phyloP scores from a whole-genome alignment of 2,797 vertebrate genomes.

The Sebastiscus tertius region DNA sequence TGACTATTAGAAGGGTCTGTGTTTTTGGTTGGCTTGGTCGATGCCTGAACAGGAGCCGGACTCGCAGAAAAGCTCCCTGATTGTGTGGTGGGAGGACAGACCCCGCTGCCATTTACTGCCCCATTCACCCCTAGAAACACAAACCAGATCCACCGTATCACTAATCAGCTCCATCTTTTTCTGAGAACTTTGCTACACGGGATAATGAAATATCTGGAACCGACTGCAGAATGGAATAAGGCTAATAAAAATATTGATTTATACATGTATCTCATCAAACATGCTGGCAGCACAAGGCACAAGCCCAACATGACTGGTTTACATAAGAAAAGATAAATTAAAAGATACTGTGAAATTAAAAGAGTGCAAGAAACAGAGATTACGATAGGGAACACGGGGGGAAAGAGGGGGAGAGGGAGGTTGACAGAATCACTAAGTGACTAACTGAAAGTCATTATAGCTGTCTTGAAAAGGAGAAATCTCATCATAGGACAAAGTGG shows the following conservation, averaged over 20 bases:
- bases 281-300: constrained; percentile 54
- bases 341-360: constrained; percentile 79
- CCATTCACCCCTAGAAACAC: constrained; percentile 89
- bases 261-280: constrained; percentile 74
- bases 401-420: constrained; percentile 30
- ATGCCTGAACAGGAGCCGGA: constrained; percentile 79
- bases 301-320: constrained; percentile 72
- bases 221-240: constrained; percentile 51
- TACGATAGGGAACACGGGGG: constrained; percentile 43
- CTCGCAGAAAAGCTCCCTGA: constrained; percentile 83
- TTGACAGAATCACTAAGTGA: constrained; percentile 65
- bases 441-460: constrained; percentile 67
- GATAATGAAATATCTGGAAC: constrained; percentile 67
- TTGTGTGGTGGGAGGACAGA: constrained; percentile 85
- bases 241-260: constrained; percentile 76
- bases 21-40: constrained; percentile 84
- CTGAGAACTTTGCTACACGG: constrained; percentile 31
- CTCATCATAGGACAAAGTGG: constrained; percentile 63
- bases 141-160: constrained; percentile 40
- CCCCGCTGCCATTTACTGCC: constrained; percentile 90
- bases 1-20: constrained; percentile 81
- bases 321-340: constrained; percentile 81
- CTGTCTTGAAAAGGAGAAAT: constrained; percentile 60
- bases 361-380: constrained; percentile 68
- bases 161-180: constrained; percentile 43